phyloP scores from a whole-genome alignment of 2,888 invertebrate genomes.

The Synanthedon formicaeformis region DNA sequence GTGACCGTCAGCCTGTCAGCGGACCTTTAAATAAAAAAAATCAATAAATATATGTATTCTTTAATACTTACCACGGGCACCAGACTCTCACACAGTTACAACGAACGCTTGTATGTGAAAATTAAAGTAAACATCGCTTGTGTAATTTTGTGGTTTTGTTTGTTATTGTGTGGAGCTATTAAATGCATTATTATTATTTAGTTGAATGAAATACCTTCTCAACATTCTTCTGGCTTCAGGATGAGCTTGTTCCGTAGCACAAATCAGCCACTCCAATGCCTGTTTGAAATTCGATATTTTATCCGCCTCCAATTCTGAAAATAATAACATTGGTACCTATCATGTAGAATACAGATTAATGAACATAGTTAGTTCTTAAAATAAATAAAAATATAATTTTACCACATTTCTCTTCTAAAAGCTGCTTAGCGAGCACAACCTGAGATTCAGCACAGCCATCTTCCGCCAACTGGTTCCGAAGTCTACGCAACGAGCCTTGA shows the following conservation, averaged over 20 bases:
- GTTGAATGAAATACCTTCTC: constrained; percentile 40
- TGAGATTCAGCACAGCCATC: constrained; percentile 93
- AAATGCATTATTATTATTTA: no score
- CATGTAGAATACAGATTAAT: background rate
- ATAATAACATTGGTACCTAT: constrained; percentile 3
- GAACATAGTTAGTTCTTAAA: background rate
- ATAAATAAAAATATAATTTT: constrained; percentile 15
- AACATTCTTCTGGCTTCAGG: constrained; percentile 86
- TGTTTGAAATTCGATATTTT: constrained; percentile 82
- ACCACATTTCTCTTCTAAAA: constrained; percentile 85
- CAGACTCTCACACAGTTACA: no score
- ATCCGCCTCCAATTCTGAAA: constrained; percentile 75
- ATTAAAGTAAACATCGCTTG: no score
- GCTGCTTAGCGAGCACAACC: constrained; percentile 85
- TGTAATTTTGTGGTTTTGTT: no score
- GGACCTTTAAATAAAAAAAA: no score
- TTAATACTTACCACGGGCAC: no score
- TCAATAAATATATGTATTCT: no score
- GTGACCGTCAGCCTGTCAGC: no score
- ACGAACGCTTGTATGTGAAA: no score
- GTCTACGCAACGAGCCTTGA: constrained; percentile 72
- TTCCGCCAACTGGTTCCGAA: constrained; percentile 82
- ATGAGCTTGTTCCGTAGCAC: constrained; percentile 93
- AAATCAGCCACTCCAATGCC: constrained; percentile 92
- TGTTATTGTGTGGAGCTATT: no score